A percentile compares a stretch with the other conserved stretches of the same genome.
phyloP scores from a whole-genome alignment of 2,888 invertebrate species.

The Ctenicera cuprea region DNA sequence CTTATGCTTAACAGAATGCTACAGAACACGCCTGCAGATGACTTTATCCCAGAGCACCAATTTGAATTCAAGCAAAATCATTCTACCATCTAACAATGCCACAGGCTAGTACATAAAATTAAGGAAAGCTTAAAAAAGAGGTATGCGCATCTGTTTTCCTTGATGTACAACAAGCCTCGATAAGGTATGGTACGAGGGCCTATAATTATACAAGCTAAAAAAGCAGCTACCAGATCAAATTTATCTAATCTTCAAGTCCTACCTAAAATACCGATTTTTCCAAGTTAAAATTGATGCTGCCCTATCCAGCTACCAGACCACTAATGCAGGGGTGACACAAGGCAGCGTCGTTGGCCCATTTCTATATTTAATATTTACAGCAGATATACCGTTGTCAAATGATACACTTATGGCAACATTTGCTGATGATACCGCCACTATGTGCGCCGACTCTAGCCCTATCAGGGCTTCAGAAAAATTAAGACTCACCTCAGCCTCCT shows the following conservation, averaged over 20 bases:
- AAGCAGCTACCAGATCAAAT: background rate
- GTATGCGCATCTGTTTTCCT: conserved; percentile 10
- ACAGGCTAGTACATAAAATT: background rate
- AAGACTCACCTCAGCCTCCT: conserved; percentile 1
- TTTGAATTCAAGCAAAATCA: conserved; percentile 13
- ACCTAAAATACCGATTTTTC: background rate
- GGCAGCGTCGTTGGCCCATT: background rate
- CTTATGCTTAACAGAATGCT: conserved; percentile 2
- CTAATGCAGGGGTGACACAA: background rate
- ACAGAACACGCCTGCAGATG: background rate
- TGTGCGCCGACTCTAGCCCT: conserved; percentile 5
- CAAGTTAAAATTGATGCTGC: conserved; percentile 3
- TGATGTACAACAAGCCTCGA: conserved; percentile 14
- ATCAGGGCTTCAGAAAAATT: background rate
- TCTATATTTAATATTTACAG: background rate
- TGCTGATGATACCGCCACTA: conserved; percentile 21
- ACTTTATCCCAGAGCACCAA: conserved; percentile 1
- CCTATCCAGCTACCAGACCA: background rate
- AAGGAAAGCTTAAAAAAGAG: background rate
- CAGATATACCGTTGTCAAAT: too few relatives aligned
- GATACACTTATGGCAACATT: background rate
- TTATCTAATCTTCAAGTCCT: conserved; percentile 4
- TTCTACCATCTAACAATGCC: conserved; percentile 8
- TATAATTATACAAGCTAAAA: conserved; percentile 11
- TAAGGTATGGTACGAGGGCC: conserved; percentile 3